Evolutionary conservation across 2,888 invertebrate species (phyloP).

Genomic region (Dinocampus coccinellae): DNA sequence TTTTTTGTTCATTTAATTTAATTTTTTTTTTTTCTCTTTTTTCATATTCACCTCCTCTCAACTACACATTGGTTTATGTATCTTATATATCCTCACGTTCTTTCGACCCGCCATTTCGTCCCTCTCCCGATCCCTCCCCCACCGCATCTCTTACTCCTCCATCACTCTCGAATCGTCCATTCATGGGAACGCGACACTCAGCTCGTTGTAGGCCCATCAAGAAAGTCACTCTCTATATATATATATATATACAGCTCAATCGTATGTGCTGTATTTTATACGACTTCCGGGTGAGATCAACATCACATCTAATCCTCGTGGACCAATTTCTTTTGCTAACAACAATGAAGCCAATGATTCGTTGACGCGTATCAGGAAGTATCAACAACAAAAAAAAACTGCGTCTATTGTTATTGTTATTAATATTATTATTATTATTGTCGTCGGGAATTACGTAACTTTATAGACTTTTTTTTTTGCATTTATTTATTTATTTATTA

Average conservation of each 20-base stretch:
- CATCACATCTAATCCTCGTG: conserved; percentile 14
- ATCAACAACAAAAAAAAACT: background rate
- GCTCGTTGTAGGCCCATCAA: conserved; percentile 32
- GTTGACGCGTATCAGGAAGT: background rate
- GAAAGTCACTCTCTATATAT: conserved; percentile 22
- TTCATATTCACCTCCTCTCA: background rate
- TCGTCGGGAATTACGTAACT: background rate
- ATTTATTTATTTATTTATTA: too few species aligned
- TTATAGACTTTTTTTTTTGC: background rate
- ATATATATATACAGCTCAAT: conserved; percentile 10
- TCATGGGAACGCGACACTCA: conserved; percentile 37
- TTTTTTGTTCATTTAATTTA: conserved; percentile 1
- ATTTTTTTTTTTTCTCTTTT: background rate
- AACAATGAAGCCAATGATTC: background rate
- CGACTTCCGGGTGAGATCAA: conserved; percentile 38
- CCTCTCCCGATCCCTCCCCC: too few species aligned
- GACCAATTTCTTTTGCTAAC: background rate
- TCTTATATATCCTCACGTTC: conserved; percentile 14
- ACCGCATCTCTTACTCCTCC: background rate
- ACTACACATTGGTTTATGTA: background rate
- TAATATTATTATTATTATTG: too few species aligned
- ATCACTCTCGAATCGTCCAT: conserved; percentile 24
- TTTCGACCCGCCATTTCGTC: background rate
- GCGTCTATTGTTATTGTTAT: too few species aligned
- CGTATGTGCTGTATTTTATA: background rate